Conservation (phyloP, 2,113 vertebrate genomes). For the Bucco capensis region DNA sequence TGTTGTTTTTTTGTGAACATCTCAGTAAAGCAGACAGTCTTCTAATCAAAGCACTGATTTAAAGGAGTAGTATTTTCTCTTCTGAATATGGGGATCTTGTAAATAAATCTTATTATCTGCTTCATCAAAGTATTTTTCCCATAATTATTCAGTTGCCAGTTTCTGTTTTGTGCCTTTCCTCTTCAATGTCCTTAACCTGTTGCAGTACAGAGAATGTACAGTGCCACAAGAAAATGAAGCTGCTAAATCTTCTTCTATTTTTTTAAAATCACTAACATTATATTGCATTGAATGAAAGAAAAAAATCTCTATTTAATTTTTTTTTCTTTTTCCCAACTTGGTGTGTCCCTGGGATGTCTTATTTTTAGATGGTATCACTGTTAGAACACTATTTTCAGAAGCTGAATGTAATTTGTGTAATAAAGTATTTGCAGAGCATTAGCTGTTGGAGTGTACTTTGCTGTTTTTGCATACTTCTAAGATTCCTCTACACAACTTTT, state of each 20-base stretch:
- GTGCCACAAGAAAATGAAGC: constrained; percentile 82
- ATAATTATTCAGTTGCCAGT: constrained; percentile 67
- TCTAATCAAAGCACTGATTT: constrained; percentile 54
- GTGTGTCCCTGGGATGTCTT: constrained; percentile 84
- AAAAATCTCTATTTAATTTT: constrained; percentile 84
- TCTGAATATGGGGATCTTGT: constrained; percentile 69
- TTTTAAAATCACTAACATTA: constrained; percentile 81
- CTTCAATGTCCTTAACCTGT: constrained; percentile 80
- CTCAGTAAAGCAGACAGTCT: constrained; percentile 58
- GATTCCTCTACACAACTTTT: constrained; percentile 33
- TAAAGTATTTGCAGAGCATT: constrained; percentile 99
- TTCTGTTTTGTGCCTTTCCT: constrained; percentile 92
- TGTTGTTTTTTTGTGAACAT: constrained; percentile 66
- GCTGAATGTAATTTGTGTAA: constrained; percentile 99
- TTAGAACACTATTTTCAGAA: constrained; percentile 99
- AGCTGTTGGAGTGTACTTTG: constrained; percentile 69
- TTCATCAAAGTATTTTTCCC: constrained; percentile 66
- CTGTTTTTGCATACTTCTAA: constrained; percentile 42
- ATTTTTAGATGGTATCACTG: constrained; percentile 96
- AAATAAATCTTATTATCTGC: constrained; percentile 74
- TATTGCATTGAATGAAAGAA: constrained; percentile 81
- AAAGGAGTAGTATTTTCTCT: constrained; percentile 65
- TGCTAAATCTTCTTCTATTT: constrained; percentile 87
- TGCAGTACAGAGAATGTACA: constrained; percentile 81
- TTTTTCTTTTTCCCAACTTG: constrained; percentile 73